Evolutionary conservation across 2,113 vertebrate genomes (phyloP).

Genomic region (Henicopernis longicauda): DNA sequence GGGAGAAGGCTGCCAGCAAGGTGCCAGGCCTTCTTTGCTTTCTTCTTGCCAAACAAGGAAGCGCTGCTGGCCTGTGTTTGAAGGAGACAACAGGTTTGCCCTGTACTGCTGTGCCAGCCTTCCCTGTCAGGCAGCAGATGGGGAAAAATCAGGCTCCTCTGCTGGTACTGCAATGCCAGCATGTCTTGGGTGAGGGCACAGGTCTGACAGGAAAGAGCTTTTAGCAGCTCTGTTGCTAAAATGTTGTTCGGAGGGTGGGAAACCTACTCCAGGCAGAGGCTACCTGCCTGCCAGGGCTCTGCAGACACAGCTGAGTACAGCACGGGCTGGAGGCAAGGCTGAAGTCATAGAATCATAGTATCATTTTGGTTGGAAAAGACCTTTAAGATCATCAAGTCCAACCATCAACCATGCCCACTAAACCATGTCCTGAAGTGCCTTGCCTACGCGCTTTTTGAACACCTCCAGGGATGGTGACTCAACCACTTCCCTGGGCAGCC

Average conservation of each 20-base stretch:
- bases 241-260: neutral
- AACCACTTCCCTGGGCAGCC: too few species aligned
- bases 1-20: neutral
- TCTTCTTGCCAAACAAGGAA: neutral
- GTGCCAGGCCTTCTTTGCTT: neutral
- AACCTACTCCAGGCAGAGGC: neutral
- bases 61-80: neutral
- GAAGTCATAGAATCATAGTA: neutral
- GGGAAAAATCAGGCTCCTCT: neutral
- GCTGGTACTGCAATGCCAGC: neutral
- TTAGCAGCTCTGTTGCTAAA: neutral
- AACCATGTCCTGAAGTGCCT: too few species aligned
- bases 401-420: too few species aligned
- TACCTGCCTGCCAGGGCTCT: neutral
- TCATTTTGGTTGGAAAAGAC: too few species aligned
- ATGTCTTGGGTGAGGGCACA: neutral
- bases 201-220: neutral
- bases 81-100: neutral
- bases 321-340: fast-evolving
- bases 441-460: too few species aligned
- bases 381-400: too few species aligned
- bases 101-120: neutral
- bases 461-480: too few species aligned
- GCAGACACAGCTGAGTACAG: fast-evolving
- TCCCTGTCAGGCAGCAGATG: neutral